Evolutionary conservation across 2,113 vertebrate genomes (phyloP).

Genomic region (Murina feae): DNA sequence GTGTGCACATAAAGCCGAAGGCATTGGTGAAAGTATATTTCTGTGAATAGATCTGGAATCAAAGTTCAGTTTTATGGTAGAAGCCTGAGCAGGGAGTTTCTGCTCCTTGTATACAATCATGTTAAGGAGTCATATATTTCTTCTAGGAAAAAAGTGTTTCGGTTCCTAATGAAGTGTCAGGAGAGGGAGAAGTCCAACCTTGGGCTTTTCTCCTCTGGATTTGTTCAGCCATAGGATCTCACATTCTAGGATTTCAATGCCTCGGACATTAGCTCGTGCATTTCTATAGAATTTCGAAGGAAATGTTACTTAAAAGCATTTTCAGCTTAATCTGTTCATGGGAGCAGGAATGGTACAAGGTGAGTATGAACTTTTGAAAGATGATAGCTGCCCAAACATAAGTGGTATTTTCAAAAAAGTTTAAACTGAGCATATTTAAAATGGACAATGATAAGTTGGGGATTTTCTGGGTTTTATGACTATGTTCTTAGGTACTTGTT

Average conservation of each 20-base stretch:
- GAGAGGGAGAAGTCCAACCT: not conserved
- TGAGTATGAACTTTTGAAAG: not conserved
- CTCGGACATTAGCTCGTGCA: not conserved
- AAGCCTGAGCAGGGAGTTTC: not conserved
- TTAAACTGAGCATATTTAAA: constrained; percentile 13
- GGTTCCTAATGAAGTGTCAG: not conserved
- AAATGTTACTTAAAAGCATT: not conserved
- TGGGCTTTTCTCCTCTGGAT: not conserved
- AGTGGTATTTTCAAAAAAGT: constrained; percentile 26
- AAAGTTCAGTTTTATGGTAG: not conserved
- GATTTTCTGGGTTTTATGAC: not conserved
- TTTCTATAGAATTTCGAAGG: not conserved
- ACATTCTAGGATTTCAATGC: not conserved
- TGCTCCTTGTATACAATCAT: not conserved
- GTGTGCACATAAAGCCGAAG: not conserved
- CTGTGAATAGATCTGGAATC: not conserved
- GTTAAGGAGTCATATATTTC: not conserved
- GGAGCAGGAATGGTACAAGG: not conserved
- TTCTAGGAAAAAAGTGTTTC: not conserved
- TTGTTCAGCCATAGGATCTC: not conserved
- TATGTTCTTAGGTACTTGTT: constrained; percentile 14
- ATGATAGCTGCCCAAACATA: constrained; percentile 40
- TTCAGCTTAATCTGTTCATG: not conserved
- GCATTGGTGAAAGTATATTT: not conserved
- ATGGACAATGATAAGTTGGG: not conserved